Conservation (phyloP, 2,797 vertebrate species). For the Meriones psammophilus region DNA sequence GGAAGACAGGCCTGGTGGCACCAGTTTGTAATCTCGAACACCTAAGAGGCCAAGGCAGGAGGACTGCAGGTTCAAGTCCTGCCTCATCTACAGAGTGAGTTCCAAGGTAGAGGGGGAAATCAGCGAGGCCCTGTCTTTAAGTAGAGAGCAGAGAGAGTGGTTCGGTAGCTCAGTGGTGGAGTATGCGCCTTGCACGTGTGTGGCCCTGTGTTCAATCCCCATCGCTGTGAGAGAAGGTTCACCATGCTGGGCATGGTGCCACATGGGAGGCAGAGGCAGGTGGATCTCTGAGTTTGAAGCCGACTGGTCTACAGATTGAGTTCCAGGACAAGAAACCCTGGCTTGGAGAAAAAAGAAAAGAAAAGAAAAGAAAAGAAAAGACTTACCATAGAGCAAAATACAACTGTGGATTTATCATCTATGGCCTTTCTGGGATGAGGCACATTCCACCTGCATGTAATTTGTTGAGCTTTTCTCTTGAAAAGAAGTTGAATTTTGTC, state of each 20-base stretch:
- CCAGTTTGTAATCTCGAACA: background rate
- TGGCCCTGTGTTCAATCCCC: no score
- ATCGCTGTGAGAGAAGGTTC: background rate
- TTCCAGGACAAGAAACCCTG: background rate
- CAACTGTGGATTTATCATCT: background rate
- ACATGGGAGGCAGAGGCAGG: background rate
- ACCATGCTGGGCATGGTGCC: background rate
- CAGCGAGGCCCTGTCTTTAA: background rate
- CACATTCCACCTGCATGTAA: background rate
- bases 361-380: background rate
- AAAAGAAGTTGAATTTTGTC: slow-evolving; percentile 18
- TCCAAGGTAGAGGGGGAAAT: background rate
- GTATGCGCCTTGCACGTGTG: background rate
- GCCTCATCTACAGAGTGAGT: background rate
- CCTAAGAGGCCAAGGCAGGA: background rate
- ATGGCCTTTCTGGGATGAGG: background rate
- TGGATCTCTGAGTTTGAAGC: background rate
- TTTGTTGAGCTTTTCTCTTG: background rate
- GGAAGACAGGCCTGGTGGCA: background rate
- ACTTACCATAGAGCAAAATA: background rate
- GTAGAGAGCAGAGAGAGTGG: background rate
- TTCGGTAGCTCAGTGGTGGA: background rate
- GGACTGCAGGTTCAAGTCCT: background rate
- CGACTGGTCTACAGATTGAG: background rate
- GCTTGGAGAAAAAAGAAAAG: background rate